Percentiles rank a stretch among this genome's conserved stretches.
Evolutionary conservation across 2,797 vertebrate species (phyloP).

Genomic region (Echeneis naucrates): DNA sequence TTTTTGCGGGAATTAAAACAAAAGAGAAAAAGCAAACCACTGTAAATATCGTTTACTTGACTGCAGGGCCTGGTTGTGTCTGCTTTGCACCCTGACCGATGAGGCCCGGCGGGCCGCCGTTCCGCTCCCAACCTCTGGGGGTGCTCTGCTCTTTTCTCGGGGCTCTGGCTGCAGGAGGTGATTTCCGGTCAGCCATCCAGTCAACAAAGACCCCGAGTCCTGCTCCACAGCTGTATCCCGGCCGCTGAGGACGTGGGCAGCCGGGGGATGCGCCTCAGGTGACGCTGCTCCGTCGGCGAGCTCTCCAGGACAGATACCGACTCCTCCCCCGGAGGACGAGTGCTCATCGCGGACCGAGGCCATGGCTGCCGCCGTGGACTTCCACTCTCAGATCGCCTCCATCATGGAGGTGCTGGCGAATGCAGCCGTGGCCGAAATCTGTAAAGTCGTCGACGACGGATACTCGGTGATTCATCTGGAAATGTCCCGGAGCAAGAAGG

Average conservation of each 20-base stretch:
- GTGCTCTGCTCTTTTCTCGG: background rate
- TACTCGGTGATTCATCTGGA: conserved; percentile 78
- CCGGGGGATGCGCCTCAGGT: background rate
- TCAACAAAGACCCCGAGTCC: conserved; percentile 3
- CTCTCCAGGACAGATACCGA: background rate
- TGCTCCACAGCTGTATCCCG: too few relatives aligned
- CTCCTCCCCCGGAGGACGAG: accelerated
- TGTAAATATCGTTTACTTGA: too few relatives aligned
- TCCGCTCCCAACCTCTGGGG: background rate
- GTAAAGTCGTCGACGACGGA: conserved; percentile 83
- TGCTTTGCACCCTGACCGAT: too few relatives aligned
- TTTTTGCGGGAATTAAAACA: too few relatives aligned
- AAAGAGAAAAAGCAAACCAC: too few relatives aligned
- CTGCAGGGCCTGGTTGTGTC: too few relatives aligned
- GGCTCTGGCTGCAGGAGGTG: background rate
- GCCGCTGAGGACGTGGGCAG: background rate
- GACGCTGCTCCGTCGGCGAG: accelerated
- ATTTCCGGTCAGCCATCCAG: background rate
- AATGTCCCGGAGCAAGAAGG: conserved; percentile 79
- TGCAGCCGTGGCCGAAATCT: conserved; percentile 83
- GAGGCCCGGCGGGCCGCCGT: too few relatives aligned
- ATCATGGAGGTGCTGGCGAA: conserved; percentile 85
- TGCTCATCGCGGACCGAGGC: background rate
- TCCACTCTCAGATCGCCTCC: conserved; percentile 83
- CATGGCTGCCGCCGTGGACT: conserved; percentile 62